Conservation (phyloP, 2,888 invertebrate genomes). For the Napeogenes sylphis region DNA sequence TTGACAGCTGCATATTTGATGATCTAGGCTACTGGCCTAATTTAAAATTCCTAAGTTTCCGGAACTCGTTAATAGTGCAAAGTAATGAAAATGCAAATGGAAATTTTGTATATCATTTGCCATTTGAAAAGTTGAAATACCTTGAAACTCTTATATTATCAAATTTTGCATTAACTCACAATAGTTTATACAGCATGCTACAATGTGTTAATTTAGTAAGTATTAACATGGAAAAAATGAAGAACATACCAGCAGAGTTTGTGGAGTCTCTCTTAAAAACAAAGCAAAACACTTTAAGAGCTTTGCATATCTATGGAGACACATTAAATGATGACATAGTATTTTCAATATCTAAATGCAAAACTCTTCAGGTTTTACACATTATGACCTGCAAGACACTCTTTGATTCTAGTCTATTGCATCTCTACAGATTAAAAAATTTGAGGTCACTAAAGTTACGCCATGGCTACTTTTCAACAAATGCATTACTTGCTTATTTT, state of each 20-base stretch:
- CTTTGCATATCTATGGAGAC: conserved; percentile 72
- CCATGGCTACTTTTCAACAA: conserved; percentile 73
- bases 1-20: conserved; percentile 74
- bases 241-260: conserved; percentile 72
- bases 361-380: conserved; percentile 63
- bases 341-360: conserved; percentile 65
- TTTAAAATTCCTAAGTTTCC: conserved; percentile 71
- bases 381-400: conserved; percentile 75
- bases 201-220: conserved; percentile 68
- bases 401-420: conserved; percentile 72
- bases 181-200: conserved; percentile 70
- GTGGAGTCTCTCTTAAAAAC: conserved; percentile 65
- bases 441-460: conserved; percentile 70
- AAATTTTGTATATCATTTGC: conserved; percentile 71
- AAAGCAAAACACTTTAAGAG: conserved; percentile 62
- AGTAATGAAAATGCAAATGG: conserved; percentile 67
- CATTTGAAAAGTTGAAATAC: conserved; percentile 67
- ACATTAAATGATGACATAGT: conserved; percentile 73
- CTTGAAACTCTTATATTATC: conserved; percentile 69
- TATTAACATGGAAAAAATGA: conserved; percentile 76
- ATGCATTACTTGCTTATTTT: conserved; percentile 70
- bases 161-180: conserved; percentile 70
- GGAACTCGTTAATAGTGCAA: conserved; percentile 72
- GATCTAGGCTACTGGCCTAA: conserved; percentile 72
- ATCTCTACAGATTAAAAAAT: conserved; percentile 65